phyloP scores from a whole-genome alignment of 2,113 vertebrate genomes.

The Perca schrenkii region DNA sequence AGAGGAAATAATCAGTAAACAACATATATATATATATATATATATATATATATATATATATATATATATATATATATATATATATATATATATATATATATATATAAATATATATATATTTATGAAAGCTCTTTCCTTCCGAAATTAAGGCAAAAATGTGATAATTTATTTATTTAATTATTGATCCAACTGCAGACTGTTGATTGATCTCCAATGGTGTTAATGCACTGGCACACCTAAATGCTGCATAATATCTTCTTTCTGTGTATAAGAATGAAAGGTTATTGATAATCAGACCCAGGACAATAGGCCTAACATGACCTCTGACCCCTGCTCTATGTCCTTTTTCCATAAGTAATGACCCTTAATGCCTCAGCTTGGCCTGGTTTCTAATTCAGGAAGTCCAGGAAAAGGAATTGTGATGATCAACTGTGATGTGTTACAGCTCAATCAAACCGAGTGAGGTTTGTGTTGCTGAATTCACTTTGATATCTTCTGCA shows the following conservation, averaged over 20 bases:
- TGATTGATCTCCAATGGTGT: slow-evolving; percentile 58
- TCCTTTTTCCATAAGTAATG: slow-evolving; percentile 43
- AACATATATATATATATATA: slow-evolving; percentile 16
- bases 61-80: background rate
- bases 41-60: slow-evolving; percentile 25
- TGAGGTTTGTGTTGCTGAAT: background rate
- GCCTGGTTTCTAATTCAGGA: background rate
- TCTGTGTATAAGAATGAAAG: slow-evolving; percentile 19
- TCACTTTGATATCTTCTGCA: slow-evolving; percentile 32
- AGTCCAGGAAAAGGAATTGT: background rate
- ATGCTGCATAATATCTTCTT: slow-evolving; percentile 34
- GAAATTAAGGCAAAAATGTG: background rate
- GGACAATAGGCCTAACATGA: slow-evolving; percentile 51
- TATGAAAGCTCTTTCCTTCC: background rate
- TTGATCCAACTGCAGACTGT: slow-evolving; percentile 48
- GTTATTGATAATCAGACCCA: slow-evolving; percentile 66
- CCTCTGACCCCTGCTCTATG: slow-evolving; percentile 54
- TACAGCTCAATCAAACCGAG: slow-evolving; percentile 7
- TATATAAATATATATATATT: too few relatives aligned
- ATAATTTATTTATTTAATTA: slow-evolving; percentile 34
- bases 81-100: slow-evolving; percentile 40
- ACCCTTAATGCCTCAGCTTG: slow-evolving; percentile 34
- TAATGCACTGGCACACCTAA: slow-evolving; percentile 26
- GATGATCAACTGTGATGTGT: slow-evolving; percentile 13
- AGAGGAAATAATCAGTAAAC: slow-evolving; percentile 31